Conservation (phyloP, 2,888 invertebrate genomes). For the Lottia scabra region DNA sequence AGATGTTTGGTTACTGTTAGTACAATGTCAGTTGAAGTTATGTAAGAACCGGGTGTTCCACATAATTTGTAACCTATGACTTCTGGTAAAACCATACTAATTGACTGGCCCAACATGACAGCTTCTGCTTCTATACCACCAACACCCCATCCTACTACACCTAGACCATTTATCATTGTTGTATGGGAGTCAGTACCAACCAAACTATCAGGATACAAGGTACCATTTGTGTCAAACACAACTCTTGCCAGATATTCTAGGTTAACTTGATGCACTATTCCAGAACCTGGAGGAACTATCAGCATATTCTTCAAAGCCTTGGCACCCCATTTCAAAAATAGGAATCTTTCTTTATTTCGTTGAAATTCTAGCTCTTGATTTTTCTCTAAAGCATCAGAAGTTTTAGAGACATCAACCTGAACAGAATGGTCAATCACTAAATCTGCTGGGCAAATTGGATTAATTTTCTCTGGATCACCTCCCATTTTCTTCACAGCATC, state of each 20-base stretch:
- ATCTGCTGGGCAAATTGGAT: conserved; percentile 97
- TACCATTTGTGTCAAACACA: conserved; percentile 78
- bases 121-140: conserved; percentile 97
- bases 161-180: conserved; percentile 98
- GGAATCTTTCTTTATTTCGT: conserved; percentile 94
- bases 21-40: conserved; percentile 96
- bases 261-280: conserved; percentile 99
- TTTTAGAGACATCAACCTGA: conserved; percentile 90
- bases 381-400: conserved; percentile 86
- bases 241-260: conserved; percentile 93
- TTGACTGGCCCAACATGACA: conserved; percentile 97
- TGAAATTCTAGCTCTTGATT: conserved; percentile 96
- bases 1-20: conserved; percentile 96
- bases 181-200: conserved; percentile 99
- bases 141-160: conserved; percentile 94
- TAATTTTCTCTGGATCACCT: conserved; percentile 92
- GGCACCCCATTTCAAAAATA: conserved; percentile 98
- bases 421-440: conserved; percentile 98
- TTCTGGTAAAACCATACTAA: conserved; percentile 95
- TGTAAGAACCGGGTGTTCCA: conserved; percentile 84
- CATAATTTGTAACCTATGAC: conserved; percentile 93
- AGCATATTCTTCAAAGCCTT: conserved; percentile 95
- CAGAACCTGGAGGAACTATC: conserved; percentile 97
- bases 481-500: conserved; percentile 90
- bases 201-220: conserved; percentile 88